phyloP scores from a whole-genome alignment of 2,113 vertebrate genomes.

The Apus apus region DNA sequence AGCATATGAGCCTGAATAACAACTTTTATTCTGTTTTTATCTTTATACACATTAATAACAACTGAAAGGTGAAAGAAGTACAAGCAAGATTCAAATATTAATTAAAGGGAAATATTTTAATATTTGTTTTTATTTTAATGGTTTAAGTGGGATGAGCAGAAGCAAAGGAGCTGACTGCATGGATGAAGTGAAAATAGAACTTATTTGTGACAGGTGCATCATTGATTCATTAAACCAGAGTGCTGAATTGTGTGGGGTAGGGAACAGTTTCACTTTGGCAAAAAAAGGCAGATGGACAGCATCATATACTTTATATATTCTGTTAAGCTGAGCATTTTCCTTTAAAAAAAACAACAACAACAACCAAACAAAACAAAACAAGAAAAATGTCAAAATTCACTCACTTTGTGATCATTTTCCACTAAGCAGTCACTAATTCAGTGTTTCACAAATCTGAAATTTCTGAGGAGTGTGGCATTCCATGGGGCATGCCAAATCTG shows the following conservation, averaged over 20 bases:
- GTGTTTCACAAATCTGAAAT: not conserved
- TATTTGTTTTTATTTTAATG: slow-evolving; percentile 21
- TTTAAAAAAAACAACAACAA: not conserved
- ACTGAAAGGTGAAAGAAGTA: slow-evolving; percentile 18
- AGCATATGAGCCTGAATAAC: not conserved
- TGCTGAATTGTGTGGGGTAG: not conserved
- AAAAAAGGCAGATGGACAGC: not conserved
- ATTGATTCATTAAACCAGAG: not conserved
- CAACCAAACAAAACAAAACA: no score
- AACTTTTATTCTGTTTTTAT: not conserved
- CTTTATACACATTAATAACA: not conserved
- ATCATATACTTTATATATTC: not conserved
- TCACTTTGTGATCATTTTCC: not conserved
- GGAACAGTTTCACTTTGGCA: not conserved
- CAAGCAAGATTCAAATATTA: not conserved
- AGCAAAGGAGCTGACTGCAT: not conserved
- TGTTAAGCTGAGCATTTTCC: not conserved
- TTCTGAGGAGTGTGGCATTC: not conserved
- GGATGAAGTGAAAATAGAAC: not conserved
- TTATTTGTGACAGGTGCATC: not conserved
- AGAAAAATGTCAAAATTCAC: not conserved
- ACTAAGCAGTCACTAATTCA: not conserved
- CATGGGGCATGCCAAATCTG: not conserved
- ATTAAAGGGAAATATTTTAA: slow-evolving; percentile 24
- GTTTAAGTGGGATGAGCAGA: slow-evolving; percentile 7